Evolutionary conservation across 2,113 vertebrate genomes (phyloP).

Genomic region (Micronycteris hirsuta): DNA sequence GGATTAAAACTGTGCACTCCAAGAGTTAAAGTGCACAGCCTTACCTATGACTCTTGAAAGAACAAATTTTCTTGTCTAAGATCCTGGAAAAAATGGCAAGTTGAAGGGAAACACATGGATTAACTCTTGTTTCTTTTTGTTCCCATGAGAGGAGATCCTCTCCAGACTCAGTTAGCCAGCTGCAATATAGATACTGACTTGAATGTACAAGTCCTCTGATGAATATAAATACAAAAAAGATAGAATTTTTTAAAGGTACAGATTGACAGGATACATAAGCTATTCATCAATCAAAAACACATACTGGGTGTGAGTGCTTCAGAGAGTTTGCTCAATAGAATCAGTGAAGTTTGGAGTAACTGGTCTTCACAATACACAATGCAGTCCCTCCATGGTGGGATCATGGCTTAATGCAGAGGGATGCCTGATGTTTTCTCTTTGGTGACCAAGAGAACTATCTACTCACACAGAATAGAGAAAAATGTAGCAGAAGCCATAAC

Average conservation of each 20-base stretch:
- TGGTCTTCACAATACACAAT: background rate
- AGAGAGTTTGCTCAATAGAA: background rate
- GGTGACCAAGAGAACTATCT: background rate
- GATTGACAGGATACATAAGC: background rate
- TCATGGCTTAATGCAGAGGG: no score
- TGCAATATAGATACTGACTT: background rate
- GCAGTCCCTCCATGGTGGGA: background rate
- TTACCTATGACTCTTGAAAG: constrained; percentile 4
- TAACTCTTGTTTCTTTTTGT: background rate
- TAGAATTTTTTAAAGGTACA: background rate
- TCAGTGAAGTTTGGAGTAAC: background rate
- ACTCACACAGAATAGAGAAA: background rate
- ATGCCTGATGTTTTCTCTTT: background rate
- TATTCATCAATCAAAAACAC: constrained; percentile 41
- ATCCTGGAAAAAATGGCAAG: background rate
- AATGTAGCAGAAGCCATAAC: background rate
- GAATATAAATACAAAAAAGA: constrained; percentile 22
- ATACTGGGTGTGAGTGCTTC: background rate
- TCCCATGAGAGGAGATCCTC: background rate
- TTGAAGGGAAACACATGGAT: background rate
- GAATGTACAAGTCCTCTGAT: background rate
- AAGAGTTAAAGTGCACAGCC: background rate
- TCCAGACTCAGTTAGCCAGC: background rate
- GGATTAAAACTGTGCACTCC: background rate
- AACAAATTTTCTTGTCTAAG: background rate